Evolutionary conservation across 2,888 invertebrate genomes (phyloP).

Genomic region (Drosophila suboccidentalis): DNA sequence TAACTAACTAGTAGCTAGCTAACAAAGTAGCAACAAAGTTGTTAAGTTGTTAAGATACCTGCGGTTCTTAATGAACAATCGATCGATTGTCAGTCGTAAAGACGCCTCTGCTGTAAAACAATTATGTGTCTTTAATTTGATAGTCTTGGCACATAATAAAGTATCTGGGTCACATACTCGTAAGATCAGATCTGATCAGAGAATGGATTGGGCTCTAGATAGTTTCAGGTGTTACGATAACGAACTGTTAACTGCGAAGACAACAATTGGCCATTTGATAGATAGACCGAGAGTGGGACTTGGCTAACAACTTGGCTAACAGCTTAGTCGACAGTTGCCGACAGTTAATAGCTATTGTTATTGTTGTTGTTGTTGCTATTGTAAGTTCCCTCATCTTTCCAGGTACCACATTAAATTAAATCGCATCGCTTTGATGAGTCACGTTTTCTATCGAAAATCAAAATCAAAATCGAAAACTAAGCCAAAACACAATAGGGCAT

Average conservation of each 20-base stretch:
- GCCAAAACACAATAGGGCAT: conserved; percentile 44
- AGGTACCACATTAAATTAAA: conserved; percentile 44
- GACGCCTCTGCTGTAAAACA: conserved; percentile 48
- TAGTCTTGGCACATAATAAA: conserved; percentile 64
- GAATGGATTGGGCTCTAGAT: conserved; percentile 33
- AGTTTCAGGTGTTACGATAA: conserved; percentile 40
- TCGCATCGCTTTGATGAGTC: conserved; percentile 38
- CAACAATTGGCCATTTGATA: conserved; percentile 65
- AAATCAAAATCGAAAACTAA: conserved; percentile 14
- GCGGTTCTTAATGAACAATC: conserved; percentile 27
- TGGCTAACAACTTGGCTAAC: not conserved
- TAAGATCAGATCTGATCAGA: conserved; percentile 21
- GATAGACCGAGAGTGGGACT: conserved; percentile 8
- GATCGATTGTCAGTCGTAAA: conserved; percentile 56
- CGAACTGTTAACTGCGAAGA: conserved; percentile 37
- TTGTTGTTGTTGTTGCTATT: no score
- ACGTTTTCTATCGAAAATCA: conserved; percentile 43
- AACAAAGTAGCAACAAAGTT: conserved; percentile 27
- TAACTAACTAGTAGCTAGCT: not conserved
- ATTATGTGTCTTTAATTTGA: conserved; percentile 50
- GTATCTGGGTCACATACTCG: conserved; percentile 72
- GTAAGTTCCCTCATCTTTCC: conserved; percentile 47
- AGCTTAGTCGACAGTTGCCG: conserved; percentile 1
- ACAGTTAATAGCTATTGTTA: conserved; percentile 28
- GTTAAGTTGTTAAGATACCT: conserved; percentile 7